Evolutionary conservation across 2,888 invertebrate genomes (phyloP).

Genomic region (Eurytoma californica): DNA sequence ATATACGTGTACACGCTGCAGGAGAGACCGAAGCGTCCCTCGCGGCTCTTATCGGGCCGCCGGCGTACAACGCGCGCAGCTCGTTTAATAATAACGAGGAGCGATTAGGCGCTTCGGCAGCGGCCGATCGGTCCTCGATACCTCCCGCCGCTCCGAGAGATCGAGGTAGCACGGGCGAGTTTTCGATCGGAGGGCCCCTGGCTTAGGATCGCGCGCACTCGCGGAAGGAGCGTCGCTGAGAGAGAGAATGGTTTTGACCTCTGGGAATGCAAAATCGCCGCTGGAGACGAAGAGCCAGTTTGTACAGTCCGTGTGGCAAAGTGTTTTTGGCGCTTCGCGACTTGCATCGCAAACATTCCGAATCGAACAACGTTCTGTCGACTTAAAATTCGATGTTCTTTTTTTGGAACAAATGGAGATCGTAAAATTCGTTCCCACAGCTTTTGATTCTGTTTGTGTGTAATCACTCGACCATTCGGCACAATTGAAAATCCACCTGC

Average conservation of each 20-base stretch:
- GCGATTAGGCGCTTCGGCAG: neutral
- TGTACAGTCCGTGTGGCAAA: conserved; percentile 33
- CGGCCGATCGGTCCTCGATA: neutral
- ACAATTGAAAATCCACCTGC: neutral
- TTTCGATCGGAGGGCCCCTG: too few species aligned
- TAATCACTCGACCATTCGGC: neutral
- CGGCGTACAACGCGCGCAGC: neutral
- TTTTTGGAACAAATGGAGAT: too few species aligned
- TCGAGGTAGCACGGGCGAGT: too few species aligned
- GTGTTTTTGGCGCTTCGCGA: neutral
- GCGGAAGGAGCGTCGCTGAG: too few species aligned
- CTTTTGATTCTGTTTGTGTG: too few species aligned
- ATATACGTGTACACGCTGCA: neutral
- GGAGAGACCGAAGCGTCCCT: neutral
- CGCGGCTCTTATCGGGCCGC: neutral
- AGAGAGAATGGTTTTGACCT: conserved; percentile 44
- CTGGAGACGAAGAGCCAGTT: conserved; percentile 19
- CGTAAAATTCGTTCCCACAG: too few species aligned
- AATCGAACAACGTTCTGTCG: neutral
- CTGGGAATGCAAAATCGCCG: conserved; percentile 37
- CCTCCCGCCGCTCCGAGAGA: too few species aligned
- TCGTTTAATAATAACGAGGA: neutral
- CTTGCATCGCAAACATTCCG: too few species aligned
- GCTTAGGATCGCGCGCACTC: too few species aligned
- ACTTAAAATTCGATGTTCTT: too few species aligned